Conservation (phyloP, 2,797 vertebrate species). For the Diplodus sargus region DNA sequence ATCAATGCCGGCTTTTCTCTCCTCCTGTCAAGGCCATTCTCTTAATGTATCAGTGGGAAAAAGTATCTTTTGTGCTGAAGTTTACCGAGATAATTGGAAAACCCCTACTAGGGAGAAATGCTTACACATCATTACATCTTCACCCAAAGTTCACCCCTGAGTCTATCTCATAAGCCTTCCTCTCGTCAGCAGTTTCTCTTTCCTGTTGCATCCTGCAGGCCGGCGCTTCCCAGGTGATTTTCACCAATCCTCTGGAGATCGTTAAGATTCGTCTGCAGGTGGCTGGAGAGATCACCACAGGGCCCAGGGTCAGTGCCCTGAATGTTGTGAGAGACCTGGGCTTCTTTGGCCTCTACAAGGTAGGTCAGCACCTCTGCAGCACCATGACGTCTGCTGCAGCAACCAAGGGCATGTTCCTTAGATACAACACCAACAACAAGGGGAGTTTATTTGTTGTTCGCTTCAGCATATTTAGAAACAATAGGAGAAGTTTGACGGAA, state of each 20-base stretch:
- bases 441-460: conserved; percentile 30
- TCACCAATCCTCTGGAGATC: conserved; percentile 99
- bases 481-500: background rate
- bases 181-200: conserved; percentile 21
- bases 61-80: conserved; percentile 77
- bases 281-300: conserved; percentile 98
- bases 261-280: conserved; percentile 99
- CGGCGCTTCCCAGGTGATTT: conserved; percentile 98
- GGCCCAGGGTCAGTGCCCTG: conserved; percentile 95
- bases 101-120: conserved; percentile 60
- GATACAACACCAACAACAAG: conserved; percentile 2
- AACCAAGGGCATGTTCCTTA: conserved; percentile 58
- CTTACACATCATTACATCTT: conserved; percentile 73
- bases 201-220: conserved; percentile 84
- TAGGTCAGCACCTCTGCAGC: conserved; percentile 78
- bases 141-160: conserved; percentile 59
- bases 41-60: conserved; percentile 58
- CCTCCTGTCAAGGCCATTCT: conserved; percentile 75
- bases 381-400: conserved; percentile 50
- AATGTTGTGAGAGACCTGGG: conserved; percentile 95
- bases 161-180: conserved; percentile 4
- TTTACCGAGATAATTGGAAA: conserved; percentile 82
- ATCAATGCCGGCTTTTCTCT: conserved; percentile 87
- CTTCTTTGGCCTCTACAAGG: conserved; percentile 98
- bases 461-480: background rate